Base-by-base conservation (phyloP, 2,888 invertebrate genomes). In the Odontocolon sp. region DNA sequence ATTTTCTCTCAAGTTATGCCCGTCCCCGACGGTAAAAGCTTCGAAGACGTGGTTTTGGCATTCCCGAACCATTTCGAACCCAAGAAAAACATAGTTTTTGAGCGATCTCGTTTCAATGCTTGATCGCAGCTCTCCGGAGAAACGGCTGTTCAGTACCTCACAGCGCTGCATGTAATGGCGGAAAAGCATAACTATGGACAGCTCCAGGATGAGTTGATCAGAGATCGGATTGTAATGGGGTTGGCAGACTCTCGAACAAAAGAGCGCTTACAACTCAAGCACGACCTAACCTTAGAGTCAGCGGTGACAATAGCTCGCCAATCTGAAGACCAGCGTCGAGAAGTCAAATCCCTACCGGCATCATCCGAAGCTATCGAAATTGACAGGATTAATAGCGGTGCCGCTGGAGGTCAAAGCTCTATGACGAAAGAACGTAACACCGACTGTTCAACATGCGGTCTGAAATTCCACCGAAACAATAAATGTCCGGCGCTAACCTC, bases 141-240 rank as follows among this genome's bases (percentile, higher is more conserved):
- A 26, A 59, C 57, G 9, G 64, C 66, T 14, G 66, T 66, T 31
- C 47, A 64, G 3, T 76, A 42, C 18, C 28, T 76, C 18, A 71
- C 76, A 11, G 67, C 57, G 28, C n/a, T 73, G 28, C 79, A 85
- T 28, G 70, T 74, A 1, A 38, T 83, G 31, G 83, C 82, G 0
- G 79, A 82, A 21, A 33, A 66, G 6, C 84, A 82, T 36, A 78
- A 85, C 0, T 85, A 81, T 42, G 81, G 82, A 1, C n/a, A 40
- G 4, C 59, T 86, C 9, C 77, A 78, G 50, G 79, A 85, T 6
- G 76, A 83, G 11, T 54, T 86, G 3, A 85, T 86, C 5, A 68
- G 85, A 36, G 85, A 86, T 56, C 63, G 82, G 14, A 86, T 86
- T 40, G 80, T 83, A 4, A 82, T 84, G 8, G 86, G 85, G 0